Evolutionary conservation across 2,797 vertebrate genomes (phyloP), one percentile per base, ranked within the genome.

Genomic region (Smutsia gigantea): DNA sequence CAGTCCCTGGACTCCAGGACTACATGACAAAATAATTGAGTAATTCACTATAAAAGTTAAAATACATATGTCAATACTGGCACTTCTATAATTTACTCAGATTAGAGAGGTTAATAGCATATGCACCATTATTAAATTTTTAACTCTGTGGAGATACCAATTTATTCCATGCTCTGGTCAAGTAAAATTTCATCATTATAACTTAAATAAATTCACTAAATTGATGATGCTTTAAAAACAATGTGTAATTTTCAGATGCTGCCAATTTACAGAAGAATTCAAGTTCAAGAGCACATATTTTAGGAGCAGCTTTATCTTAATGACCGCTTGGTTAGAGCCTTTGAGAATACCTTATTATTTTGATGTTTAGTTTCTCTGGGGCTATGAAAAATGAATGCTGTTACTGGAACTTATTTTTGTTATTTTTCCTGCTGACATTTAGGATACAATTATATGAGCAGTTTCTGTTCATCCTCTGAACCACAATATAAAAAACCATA

Each of bases 401-500:
- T 82, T 95, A 71, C 2, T 27, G 55, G 53, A 89, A 89, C 21
- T 92, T 89, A 78, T 77, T 95, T 93, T 97, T 81, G 39, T 77
- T 88, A 68, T 88, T 83, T 95, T 87, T 92, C 46, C 55, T 87
- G 29, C 23, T 96, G 72, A 96, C 59, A 88, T 95, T 90, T 91
- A 94, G 37, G 31, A 94, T 57, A 91, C 51, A 94, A 79, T 93
- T 95, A 90, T 78, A 63, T 29, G 5, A 77, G 2, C 5, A 34
- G 6, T 82, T 93, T 93, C 39, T 90, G 64, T 61, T 77, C 49
- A 53, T 77, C 39, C 23, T 91, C 37, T 93, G 53, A 90, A 51
- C n/a, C 57, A 95, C n/a, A 72, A 31, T 93, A 84, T 84, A 93
- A 93, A 93, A 85, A 64, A 75, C 29, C 29, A 79, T 69, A 25